These are phyloP conservation scores for Micromussa lordhowensis DNA, from an alignment of 92 coral and sea anemone species.

Conservation along the genomic window DNA sequence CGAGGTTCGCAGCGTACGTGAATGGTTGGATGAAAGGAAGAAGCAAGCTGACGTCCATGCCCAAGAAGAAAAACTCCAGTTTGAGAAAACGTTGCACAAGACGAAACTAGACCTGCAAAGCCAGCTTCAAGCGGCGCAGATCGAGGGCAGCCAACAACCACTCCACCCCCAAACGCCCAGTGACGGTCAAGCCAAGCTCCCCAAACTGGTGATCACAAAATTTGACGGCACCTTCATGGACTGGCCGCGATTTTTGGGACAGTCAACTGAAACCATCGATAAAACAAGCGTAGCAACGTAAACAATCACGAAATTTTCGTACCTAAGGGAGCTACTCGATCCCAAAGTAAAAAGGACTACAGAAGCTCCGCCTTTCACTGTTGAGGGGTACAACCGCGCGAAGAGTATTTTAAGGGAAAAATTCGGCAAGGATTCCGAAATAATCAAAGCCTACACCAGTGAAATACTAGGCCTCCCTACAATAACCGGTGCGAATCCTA, in stretches of 20 bases:
- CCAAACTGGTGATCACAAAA: no score
- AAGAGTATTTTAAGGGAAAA: neutral
- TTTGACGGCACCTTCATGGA: no score
- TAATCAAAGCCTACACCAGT: slow-evolving; percentile 22
- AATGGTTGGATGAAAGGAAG: neutral
- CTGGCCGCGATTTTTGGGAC: no score
- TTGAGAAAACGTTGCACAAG: no score
- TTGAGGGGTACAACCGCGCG: neutral
- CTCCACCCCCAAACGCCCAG: no score
- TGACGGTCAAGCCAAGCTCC: no score
- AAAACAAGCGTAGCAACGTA: neutral
- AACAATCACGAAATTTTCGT: neutral
- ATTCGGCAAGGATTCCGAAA: neutral
- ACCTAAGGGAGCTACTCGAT: neutral
- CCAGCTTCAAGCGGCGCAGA: no score
- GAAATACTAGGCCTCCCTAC: slow-evolving; percentile 24
- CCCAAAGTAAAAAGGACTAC: neutral
- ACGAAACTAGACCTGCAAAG: no score
- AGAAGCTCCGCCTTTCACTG: neutral
- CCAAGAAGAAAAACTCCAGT: no score
- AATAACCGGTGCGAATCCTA: neutral
- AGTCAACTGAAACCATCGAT: neutral
- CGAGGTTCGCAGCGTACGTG: neutral
- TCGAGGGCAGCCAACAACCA: no score
- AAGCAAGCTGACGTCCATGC: no score